phyloP scores from a whole-genome alignment of 2,113 vertebrate species.

The Tragelaphus scriptus region DNA sequence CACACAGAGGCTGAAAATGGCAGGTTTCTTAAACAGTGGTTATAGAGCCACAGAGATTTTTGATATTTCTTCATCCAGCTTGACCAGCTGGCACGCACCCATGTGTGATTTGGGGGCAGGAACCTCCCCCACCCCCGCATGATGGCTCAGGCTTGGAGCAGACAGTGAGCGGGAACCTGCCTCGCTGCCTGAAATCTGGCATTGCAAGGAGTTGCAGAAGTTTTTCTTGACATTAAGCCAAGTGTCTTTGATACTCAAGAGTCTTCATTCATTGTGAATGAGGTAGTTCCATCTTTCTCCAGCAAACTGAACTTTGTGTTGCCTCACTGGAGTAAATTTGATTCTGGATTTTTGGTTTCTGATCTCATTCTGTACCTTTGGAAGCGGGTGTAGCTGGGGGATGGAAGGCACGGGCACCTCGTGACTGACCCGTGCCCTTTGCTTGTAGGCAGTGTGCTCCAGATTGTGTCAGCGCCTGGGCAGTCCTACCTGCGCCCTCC shows the following conservation, averaged over 20 bases:
- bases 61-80: background rate
- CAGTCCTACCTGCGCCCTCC: conserved; percentile 87
- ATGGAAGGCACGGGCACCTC: background rate
- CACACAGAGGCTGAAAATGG: background rate
- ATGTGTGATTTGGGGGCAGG: background rate
- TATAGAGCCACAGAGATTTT: background rate
- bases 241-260: background rate
- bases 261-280: background rate
- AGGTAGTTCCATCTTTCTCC: background rate
- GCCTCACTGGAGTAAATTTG: background rate
- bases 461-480: conserved; percentile 90
- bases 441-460: conserved; percentile 88
- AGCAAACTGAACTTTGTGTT: background rate
- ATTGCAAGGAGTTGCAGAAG: no score
- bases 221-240: background rate
- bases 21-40: background rate
- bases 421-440: background rate
- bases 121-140: background rate
- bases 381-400: background rate
- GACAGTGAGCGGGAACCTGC: background rate
- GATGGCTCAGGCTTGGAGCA: background rate
- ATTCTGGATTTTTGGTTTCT: background rate
- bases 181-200: rapidly evolving
- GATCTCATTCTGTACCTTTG: background rate
- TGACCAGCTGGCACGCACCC: background rate